phyloP scores from a whole-genome alignment of 2,888 invertebrate species.

The Vesta saturnalis region DNA sequence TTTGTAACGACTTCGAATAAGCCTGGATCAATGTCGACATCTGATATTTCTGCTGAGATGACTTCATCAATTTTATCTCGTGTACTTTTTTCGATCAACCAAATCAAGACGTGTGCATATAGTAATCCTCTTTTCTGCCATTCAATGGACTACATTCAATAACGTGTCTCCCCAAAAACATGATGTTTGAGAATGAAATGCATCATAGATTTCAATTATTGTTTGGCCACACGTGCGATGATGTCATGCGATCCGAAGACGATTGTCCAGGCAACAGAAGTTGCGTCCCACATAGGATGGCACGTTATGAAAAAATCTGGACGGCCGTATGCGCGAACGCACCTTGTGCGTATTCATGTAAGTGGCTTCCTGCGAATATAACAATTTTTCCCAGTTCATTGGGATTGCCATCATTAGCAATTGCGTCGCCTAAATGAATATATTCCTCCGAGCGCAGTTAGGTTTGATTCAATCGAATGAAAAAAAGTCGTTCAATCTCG shows the following conservation, averaged over 20 bases:
- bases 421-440: conserved; percentile 53
- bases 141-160: neutral
- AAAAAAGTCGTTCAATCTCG: conserved; percentile 52
- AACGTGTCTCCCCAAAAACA: neutral
- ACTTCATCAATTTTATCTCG: conserved; percentile 5
- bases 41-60: conserved; percentile 11
- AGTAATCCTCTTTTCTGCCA: neutral
- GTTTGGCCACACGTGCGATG: neutral
- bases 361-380: conserved; percentile 13
- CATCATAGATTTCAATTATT: conserved; percentile 5
- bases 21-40: conserved; percentile 42
- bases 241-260: neutral
- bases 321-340: neutral
- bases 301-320: neutral
- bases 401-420: conserved; percentile 21
- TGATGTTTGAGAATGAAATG: no score
- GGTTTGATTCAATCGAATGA: conserved; percentile 49
- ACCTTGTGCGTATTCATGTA: neutral
- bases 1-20: conserved; percentile 47
- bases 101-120: neutral
- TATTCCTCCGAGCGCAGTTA: conserved; percentile 41
- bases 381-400: conserved; percentile 41
- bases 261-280: neutral
- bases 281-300: neutral
- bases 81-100: neutral